Conservation (phyloP, 1,140 invertebrate species). For the Nylanderia fulva region DNA sequence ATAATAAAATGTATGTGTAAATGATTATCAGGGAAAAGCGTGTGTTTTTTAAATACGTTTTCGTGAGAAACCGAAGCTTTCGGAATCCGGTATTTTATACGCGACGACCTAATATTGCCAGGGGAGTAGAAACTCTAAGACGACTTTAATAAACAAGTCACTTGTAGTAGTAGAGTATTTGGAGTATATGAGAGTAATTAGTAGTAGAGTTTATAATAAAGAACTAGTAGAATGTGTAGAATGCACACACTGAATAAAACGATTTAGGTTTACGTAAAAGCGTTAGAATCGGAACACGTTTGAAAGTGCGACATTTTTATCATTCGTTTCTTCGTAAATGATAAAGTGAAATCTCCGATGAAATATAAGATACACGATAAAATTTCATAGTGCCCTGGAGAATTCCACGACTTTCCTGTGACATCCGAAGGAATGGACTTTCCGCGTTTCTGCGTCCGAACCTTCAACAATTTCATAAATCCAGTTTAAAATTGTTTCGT, state of each 20-base stretch:
- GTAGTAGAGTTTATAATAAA: neutral
- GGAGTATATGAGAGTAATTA: too few relatives aligned
- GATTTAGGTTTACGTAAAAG: conserved; percentile 14
- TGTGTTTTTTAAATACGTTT: neutral
- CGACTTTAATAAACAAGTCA: conserved; percentile 38
- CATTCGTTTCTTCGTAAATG: conserved; percentile 29
- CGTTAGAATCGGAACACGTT: neutral
- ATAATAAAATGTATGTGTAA: too few relatives aligned
- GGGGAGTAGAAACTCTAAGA: neutral
- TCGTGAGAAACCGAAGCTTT: neutral
- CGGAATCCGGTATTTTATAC: conserved; percentile 2
- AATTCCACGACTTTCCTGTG: conserved; percentile 16
- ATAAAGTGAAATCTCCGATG: conserved; percentile 48
- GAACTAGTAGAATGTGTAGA: conserved; percentile 39
- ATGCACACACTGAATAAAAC: neutral
- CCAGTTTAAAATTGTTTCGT: conserved; percentile 22
- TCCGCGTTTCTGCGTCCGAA: neutral
- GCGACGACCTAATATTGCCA: conserved; percentile 8
- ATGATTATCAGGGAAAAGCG: neutral
- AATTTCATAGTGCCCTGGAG: conserved; percentile 43
- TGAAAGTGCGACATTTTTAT: conserved; percentile 42
- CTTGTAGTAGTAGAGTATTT: neutral
- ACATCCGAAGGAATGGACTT: conserved; percentile 28
- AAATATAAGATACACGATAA: conserved; percentile 41
- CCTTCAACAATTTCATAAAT: conserved; percentile 37